A percentile compares a stretch with the other conserved stretches of the same genome.
Evolutionary conservation across 2,888 invertebrate genomes (phyloP).

Genomic region (Torymus aiolomorphi): DNA sequence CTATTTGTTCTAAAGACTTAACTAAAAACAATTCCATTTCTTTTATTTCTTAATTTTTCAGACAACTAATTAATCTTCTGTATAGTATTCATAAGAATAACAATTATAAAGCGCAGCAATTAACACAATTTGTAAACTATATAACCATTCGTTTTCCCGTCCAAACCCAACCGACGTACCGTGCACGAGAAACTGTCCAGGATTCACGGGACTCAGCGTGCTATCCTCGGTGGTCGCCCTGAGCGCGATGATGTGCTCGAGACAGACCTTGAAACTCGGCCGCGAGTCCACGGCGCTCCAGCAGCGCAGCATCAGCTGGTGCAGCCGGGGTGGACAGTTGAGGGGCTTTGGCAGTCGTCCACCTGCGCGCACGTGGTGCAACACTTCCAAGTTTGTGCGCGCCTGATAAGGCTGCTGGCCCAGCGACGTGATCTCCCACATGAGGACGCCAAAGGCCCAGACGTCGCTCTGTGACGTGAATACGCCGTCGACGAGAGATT

Average conservation of each 20-base stretch:
- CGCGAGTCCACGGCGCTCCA: slow-evolving; percentile 91
- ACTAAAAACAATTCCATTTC: too few species aligned
- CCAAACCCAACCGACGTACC: slow-evolving; percentile 1
- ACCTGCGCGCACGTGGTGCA: slow-evolving; percentile 91
- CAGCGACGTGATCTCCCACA: slow-evolving; percentile 98
- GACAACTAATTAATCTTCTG: too few species aligned
- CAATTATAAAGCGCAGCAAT: too few species aligned
- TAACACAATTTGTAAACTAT: too few species aligned
- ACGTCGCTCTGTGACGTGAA: slow-evolving; percentile 98
- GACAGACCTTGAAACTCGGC: slow-evolving; percentile 90
- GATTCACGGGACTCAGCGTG: slow-evolving; percentile 69
- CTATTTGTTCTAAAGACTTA: too few species aligned
- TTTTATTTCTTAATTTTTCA: too few species aligned
- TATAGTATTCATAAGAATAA: too few species aligned
- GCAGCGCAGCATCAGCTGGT: slow-evolving; percentile 89
- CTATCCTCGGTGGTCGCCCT: slow-evolving; percentile 70
- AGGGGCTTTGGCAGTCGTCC: slow-evolving; percentile 89
- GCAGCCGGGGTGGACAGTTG: slow-evolving; percentile 90
- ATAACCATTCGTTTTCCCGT: too few species aligned
- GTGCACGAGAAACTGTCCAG: slow-evolving; percentile 67
- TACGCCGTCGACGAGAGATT: slow-evolving; percentile 95
- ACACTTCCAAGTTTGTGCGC: slow-evolving; percentile 92
- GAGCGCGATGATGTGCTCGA: slow-evolving; percentile 77
- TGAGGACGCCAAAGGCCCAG: slow-evolving; percentile 94
- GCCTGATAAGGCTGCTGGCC: slow-evolving; percentile 98